Base-by-base conservation (phyloP, 1,140 invertebrate species). In the Tetragnatha versicolor region DNA sequence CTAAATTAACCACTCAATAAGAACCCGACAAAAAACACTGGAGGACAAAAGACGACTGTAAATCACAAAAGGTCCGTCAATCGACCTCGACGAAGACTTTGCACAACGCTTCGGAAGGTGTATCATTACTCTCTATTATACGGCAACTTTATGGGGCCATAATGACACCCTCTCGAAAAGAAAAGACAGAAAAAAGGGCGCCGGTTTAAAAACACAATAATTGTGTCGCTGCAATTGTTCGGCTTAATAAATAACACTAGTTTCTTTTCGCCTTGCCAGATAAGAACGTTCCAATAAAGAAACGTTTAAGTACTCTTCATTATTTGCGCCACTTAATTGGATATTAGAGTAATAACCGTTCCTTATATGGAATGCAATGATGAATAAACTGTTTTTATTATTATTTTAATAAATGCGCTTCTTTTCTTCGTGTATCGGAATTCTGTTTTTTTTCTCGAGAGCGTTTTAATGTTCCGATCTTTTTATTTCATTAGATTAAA, bases 171-270 rank as follows among this genome's bases (percentile, higher is more conserved):
- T n/a, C 14, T 33, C 22, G 55, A 33, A 58, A 58, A 22, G 3
- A n/a, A n/a, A 22, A 58, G 27, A 58, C 2, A 25, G 33, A 58
- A 58, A 58, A 58, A 33, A 58, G 31, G 55, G 29, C 51, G 27
- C 31, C 55, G 55, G 35, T 58, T 58, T 27, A 58, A 58, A 58
- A 58, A 58, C 55, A 31, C 29, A 58, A 31, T 58, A 58, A 58
- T 58, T 58, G 55, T 58, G 55, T 33, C 29, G 29, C 10, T 31
- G 29, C 29, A 14, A 58, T 58, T 58, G 55, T 58, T 58, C 35
- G 55, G 55, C 14, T 58, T 33, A 58, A 58, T 58, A 58, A 58
- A 58, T 58, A 58, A 33, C 55, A 58, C 27, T 33, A 58, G 27
- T n/a, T n/a, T 58, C 35, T 58, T 58, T 58, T 33, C 20, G 55